Evolutionary conservation across 2,888 invertebrate genomes (phyloP).

Genomic region (Cloeon dipterum): DNA sequence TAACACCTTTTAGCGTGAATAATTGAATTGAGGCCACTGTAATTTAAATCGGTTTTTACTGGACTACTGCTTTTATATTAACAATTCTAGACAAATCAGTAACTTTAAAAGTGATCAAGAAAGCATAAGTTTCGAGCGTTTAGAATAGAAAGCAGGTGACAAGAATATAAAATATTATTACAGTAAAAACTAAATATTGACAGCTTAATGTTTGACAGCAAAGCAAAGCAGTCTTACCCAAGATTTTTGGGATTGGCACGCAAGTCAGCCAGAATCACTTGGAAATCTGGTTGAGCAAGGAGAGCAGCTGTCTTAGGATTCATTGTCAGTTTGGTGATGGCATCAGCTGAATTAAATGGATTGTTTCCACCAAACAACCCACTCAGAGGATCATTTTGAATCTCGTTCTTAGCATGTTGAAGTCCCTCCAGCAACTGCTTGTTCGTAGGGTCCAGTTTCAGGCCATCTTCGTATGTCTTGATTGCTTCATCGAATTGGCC

Average conservation of each 20-base stretch:
- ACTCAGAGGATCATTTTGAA: constrained; percentile 12
- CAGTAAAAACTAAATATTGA: neutral
- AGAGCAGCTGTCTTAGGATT: constrained; percentile 47
- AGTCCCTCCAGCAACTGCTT: constrained; percentile 42
- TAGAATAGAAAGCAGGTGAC: too few species aligned
- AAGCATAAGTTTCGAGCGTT: too few species aligned
- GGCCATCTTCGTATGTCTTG: constrained; percentile 46
- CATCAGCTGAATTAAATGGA: constrained; percentile 29
- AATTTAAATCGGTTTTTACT: too few species aligned
- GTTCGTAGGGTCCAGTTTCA: constrained; percentile 49
- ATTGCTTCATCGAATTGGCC: constrained; percentile 51
- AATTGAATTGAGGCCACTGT: too few species aligned
- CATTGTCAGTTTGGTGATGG: constrained; percentile 33
- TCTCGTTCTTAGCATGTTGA: constrained; percentile 33
- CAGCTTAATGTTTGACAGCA: neutral
- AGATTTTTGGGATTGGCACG: constrained; percentile 38
- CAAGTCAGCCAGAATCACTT: constrained; percentile 32
- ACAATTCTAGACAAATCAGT: too few species aligned
- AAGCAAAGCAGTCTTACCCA: constrained; percentile 11
- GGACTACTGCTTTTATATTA: too few species aligned
- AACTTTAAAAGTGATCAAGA: too few species aligned
- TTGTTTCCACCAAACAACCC: constrained; percentile 15
- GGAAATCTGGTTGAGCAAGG: constrained; percentile 50
- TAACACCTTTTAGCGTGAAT: too few species aligned
- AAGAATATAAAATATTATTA: too few species aligned